These are phyloP conservation scores for Himalopsyche kuldschensis DNA, from an alignment of 2,888 invertebrate species.

Conservation along the genomic window DNA sequence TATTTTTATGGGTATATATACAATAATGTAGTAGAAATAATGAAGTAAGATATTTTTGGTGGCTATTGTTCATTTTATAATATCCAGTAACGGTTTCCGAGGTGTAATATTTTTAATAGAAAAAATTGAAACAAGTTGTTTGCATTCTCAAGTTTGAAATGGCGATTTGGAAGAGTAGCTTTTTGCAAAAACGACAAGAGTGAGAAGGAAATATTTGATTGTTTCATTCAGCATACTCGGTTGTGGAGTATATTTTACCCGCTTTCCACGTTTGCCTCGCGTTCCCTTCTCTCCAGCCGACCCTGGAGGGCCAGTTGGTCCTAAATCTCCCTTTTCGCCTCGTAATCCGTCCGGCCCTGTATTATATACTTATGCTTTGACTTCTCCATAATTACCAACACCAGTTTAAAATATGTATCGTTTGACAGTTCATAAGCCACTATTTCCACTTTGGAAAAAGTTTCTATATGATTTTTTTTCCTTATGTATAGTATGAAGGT, in stretches of 20 bases:
- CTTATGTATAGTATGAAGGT: too few species aligned
- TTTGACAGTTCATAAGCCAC: too few species aligned
- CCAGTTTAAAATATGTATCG: too few species aligned
- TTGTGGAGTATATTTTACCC: slow-evolving; percentile 68
- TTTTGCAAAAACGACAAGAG: not conserved
- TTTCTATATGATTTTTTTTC: too few species aligned
- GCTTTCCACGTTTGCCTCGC: slow-evolving; percentile 89
- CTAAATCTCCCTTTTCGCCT: slow-evolving; percentile 80
- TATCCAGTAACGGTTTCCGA: too few species aligned
- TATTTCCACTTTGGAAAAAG: not conserved
- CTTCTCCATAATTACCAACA: not conserved
- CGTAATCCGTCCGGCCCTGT: slow-evolving; percentile 65
- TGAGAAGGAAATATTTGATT: slow-evolving; percentile 14
- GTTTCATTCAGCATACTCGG: slow-evolving; percentile 28
- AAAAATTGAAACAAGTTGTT: not conserved
- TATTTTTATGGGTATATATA: too few species aligned
- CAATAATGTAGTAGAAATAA: too few species aligned
- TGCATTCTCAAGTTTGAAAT: not conserved
- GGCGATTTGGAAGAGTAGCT: not conserved
- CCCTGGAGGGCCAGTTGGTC: slow-evolving; percentile 77
- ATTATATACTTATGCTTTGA: slow-evolving; percentile 43
- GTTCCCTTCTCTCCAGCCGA: slow-evolving; percentile 85
- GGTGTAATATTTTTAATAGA: not conserved
- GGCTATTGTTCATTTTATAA: too few species aligned
- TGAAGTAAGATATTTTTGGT: too few species aligned